These are phyloP conservation scores for Ctenochaetus hawaiiensis DNA, from an alignment of 2,797 vertebrate species.

Conservation along the genomic window DNA sequence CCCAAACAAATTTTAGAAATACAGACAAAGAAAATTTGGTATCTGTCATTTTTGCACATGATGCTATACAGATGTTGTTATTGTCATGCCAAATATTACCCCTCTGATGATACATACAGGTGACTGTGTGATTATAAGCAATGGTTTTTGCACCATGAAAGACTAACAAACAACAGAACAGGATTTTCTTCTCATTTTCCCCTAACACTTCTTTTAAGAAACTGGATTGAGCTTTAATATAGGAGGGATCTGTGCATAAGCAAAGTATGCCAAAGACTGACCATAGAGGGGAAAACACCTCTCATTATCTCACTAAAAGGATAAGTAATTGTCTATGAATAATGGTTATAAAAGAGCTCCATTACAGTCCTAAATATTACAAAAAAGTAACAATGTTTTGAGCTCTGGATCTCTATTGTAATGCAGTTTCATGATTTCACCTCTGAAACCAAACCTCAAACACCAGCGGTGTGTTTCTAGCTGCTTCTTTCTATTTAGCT, in stretches of 20 bases:
- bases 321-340: not conserved
- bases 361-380: not conserved
- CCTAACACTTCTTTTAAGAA: not conserved
- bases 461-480: not conserved
- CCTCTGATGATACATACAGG: not conserved
- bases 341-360: not conserved
- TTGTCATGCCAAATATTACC: conserved; percentile 12
- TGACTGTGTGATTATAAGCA: conserved; percentile 12
- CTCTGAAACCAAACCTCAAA: conserved; percentile 26
- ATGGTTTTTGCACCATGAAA: not conserved
- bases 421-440: conserved; percentile 6
- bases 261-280: conserved; percentile 1
- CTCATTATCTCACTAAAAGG: not conserved
- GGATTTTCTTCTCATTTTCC: not conserved
- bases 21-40: not conserved
- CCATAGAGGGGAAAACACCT: not conserved
- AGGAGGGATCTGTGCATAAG: not conserved
- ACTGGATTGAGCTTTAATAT: not conserved
- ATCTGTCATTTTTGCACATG: not conserved
- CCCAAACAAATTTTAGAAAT: conserved; percentile 54
- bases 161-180: conserved; percentile 6
- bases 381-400: not conserved
- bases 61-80: conserved; percentile 8
- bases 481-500: not conserved
- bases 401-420: not conserved